Evolutionary conservation across 1,140 invertebrate genomes (phyloP).

Genomic region (Trissolcus basalis): DNA sequence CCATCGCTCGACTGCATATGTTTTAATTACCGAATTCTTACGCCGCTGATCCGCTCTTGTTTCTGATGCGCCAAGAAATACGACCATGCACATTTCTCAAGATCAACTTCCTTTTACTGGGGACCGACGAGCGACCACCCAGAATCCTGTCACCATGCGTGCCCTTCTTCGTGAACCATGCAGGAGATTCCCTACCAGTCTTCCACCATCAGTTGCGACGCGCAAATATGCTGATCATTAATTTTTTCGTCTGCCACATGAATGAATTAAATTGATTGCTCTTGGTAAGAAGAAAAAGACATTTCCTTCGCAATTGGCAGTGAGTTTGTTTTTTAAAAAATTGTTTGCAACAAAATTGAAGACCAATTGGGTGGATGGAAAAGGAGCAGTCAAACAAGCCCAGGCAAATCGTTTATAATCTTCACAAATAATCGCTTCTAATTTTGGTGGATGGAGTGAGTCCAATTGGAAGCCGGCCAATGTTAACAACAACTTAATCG

Average conservation of each 20-base stretch:
- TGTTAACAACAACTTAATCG: constrained; percentile 54
- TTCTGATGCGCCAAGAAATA: constrained; percentile 70
- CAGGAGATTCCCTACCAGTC: constrained; percentile 19
- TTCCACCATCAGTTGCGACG: constrained; percentile 28
- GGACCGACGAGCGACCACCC: constrained; percentile 70
- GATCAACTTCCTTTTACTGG: constrained; percentile 66
- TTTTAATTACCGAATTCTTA: constrained; percentile 47
- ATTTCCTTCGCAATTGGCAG: too few relatives aligned
- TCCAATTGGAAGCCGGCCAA: constrained; percentile 44
- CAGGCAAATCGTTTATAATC: constrained; percentile 14
- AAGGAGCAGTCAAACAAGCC: background rate
- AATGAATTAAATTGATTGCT: constrained; percentile 38
- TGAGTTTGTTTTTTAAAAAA: too few relatives aligned
- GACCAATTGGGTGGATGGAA: constrained; percentile 2
- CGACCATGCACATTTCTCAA: constrained; percentile 64
- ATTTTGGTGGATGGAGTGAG: constrained; percentile 27
- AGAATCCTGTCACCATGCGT: constrained; percentile 72
- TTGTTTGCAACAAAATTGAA: too few relatives aligned
- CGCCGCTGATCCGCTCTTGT: constrained; percentile 47
- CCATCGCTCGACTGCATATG: constrained; percentile 9
- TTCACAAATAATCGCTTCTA: constrained; percentile 32
- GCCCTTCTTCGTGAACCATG: constrained; percentile 43
- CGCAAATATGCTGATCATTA: constrained; percentile 54
- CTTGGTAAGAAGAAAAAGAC: constrained; percentile 1
- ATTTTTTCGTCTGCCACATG: constrained; percentile 40